These are phyloP conservation scores for Archips crataeganus DNA, from an alignment of 2,888 invertebrate species.

Conservation along the genomic window DNA sequence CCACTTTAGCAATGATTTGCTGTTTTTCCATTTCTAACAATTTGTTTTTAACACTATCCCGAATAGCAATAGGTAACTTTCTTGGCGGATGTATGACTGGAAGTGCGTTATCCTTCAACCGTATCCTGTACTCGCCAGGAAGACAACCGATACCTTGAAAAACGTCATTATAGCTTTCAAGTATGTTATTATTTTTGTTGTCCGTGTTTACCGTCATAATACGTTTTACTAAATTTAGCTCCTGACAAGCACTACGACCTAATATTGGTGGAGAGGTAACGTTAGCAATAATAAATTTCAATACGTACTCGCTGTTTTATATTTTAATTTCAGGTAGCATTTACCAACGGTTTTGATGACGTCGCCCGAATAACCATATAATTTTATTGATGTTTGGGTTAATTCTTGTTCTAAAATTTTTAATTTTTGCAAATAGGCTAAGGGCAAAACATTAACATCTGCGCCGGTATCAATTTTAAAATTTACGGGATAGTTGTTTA, in stretches of 20 bases:
- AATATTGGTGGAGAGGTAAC: constrained; percentile 42
- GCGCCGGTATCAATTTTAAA: constrained; percentile 49
- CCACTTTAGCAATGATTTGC: constrained; percentile 47
- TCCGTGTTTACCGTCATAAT: constrained; percentile 20
- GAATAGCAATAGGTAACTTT: constrained; percentile 46
- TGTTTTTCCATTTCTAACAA: constrained; percentile 45
- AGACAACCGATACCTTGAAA: constrained; percentile 43
- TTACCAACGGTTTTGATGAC: constrained; percentile 43
- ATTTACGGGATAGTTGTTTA: constrained; percentile 37
- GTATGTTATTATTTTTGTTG: not conserved
- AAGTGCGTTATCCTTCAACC: constrained; percentile 24
- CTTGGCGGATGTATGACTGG: constrained; percentile 48
- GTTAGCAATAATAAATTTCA: constrained; percentile 44
- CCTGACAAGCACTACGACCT: constrained; percentile 43
- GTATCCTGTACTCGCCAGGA: constrained; percentile 43
- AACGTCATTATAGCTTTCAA: constrained; percentile 40
- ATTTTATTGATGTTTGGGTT: constrained; percentile 27
- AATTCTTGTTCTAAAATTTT: constrained; percentile 36
- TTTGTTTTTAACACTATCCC: constrained; percentile 45
- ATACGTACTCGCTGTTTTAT: constrained; percentile 41
- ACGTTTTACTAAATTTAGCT: constrained; percentile 44
- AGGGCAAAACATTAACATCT: constrained; percentile 47
- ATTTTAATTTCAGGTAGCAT: constrained; percentile 42
- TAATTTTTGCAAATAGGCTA: constrained; percentile 18
- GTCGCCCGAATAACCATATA: constrained; percentile 45